Conservation (phyloP, 2,888 invertebrate genomes). For the Gryllus longicercus region DNA sequence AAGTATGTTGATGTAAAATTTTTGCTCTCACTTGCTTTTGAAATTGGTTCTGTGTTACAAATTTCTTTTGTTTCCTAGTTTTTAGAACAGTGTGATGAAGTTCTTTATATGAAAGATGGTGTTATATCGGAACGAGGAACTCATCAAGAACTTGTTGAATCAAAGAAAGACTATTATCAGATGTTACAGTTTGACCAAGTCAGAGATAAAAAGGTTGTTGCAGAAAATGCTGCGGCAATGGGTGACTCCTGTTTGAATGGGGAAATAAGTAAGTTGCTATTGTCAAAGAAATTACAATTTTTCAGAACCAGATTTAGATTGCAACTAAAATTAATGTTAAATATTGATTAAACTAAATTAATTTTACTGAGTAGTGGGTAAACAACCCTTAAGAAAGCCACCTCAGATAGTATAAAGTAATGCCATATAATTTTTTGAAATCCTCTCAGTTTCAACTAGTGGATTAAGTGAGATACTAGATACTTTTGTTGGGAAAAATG, state of each 20-base stretch:
- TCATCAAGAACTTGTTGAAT: constrained; percentile 46
- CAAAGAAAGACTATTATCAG: constrained; percentile 45
- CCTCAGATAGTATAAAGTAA: no score
- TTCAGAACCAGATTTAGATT: background rate
- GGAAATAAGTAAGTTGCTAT: background rate
- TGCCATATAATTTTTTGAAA: no score
- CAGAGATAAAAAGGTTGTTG: constrained; percentile 33
- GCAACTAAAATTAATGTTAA: no score
- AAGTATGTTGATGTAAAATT: constrained; percentile 39
- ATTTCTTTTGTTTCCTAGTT: constrained; percentile 43
- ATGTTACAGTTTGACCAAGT: constrained; percentile 40
- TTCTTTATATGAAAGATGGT: constrained; percentile 51
- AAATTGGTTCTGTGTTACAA: constrained; percentile 37
- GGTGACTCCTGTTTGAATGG: constrained; percentile 22
- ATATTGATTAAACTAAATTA: no score
- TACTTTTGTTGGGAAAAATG: no score
- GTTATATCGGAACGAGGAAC: constrained; percentile 48
- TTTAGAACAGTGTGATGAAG: constrained; percentile 50
- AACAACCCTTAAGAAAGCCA: no score
- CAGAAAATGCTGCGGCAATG: background rate
- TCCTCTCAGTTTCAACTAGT: no score
- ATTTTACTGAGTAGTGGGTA: no score
- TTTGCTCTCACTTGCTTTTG: background rate
- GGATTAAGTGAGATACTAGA: no score
- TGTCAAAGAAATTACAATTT: background rate